Conservation (phyloP, 2,888 invertebrate species). For the Microplitis deprimator region DNA sequence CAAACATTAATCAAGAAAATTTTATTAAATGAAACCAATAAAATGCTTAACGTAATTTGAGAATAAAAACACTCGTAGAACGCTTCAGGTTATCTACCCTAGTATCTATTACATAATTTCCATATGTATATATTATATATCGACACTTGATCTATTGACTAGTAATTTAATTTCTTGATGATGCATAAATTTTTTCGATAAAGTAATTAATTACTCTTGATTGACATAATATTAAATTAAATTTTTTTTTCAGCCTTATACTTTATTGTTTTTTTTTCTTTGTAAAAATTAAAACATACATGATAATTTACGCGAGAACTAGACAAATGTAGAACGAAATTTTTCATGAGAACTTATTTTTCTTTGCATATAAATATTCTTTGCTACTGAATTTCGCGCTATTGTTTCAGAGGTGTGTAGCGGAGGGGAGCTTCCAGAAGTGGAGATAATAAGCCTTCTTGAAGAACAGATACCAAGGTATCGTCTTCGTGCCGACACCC, state of each 20-base stretch:
- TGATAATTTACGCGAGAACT: neutral
- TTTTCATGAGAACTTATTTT: neutral
- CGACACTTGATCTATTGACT: neutral
- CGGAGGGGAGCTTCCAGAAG: constrained; percentile 93
- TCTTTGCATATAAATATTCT: neutral
- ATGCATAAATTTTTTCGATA: neutral
- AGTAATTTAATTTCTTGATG: neutral
- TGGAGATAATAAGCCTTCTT: constrained; percentile 94
- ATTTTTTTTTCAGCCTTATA: neutral
- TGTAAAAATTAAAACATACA: neutral
- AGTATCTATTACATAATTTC: neutral
- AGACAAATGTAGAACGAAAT: constrained; percentile 2
- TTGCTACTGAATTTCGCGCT: constrained; percentile 33
- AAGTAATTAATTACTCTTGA: neutral
- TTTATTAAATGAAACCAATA: neutral
- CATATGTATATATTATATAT: neutral
- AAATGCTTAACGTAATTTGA: neutral
- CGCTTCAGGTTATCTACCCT: neutral
- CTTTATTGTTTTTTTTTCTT: neutral
- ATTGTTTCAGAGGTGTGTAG: constrained; percentile 88
- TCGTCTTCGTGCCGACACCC: constrained; percentile 92
- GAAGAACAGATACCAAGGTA: constrained; percentile 97
- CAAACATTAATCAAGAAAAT: neutral
- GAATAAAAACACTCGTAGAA: neutral
- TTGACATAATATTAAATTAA: neutral